Conservation (phyloP, 2,888 invertebrate species). For the Eilema caniola region DNA sequence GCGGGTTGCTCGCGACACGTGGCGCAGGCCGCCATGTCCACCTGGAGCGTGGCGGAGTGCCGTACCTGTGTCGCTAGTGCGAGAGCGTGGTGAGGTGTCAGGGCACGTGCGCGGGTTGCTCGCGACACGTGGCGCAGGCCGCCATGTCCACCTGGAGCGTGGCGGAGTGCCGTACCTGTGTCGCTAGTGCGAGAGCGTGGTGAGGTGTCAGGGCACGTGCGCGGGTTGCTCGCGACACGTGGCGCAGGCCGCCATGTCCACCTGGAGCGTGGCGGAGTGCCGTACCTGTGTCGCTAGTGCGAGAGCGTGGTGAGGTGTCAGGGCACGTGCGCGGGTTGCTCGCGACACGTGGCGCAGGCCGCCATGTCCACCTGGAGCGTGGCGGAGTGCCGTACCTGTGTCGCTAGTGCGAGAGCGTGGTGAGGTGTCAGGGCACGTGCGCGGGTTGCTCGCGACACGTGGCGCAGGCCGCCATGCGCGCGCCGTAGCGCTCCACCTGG, state of each 20-base stretch:
- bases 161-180: conserved; percentile 40
- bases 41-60: conserved; percentile 70
- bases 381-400: conserved; percentile 43
- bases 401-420: conserved; percentile 39
- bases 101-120: conserved; percentile 42
- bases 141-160: conserved; percentile 76
- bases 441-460: conserved; percentile 56
- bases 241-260: conserved; percentile 68
- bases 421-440: conserved; percentile 43
- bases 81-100: conserved; percentile 47
- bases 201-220: conserved; percentile 42
- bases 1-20: conserved; percentile 56
- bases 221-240: conserved; percentile 43
- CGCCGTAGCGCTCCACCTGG: conserved; percentile 73
- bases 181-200: conserved; percentile 38
- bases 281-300: conserved; percentile 13
- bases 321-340: conserved; percentile 42
- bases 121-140: conserved; percentile 52
- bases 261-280: conserved; percentile 68
- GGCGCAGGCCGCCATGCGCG: conserved; percentile 61
- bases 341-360: conserved; percentile 53
- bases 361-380: conserved; percentile 68
- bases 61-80: conserved; percentile 13
- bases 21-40: conserved; percentile 70
- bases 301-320: conserved; percentile 47